Base-by-base conservation (phyloP, 2,797 vertebrate genomes). In the Aplochiton taeniatus region DNA sequence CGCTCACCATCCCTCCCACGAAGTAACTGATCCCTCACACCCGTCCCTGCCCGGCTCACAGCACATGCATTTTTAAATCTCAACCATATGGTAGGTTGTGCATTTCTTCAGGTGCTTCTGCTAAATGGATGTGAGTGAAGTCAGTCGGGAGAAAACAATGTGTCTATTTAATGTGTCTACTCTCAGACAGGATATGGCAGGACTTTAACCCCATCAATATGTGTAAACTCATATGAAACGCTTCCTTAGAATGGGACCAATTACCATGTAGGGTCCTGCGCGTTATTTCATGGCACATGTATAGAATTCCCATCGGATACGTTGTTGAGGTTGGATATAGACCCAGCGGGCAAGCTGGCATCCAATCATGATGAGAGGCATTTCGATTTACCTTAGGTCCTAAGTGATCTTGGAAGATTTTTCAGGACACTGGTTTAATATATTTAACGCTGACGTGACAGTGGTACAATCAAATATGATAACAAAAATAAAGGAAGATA, bases 311-410 rank as follows among this genome's bases (percentile, higher is more conserved):
- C 78, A 88, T 81, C 80, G 75, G 69, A 65, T 73, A 74, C 80
- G 80, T 79, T 79, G 85, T 84, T 87, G 80, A 85, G 87, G 82
- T 80, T 66, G 77, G 75, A 74, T 65, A 83, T 84, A 82, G 77
- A 79, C 83, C 4, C 85, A 86, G 86, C 79, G 41, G 84, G 83
- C 69, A 80, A 78, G 74, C 73, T 74, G 81, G 84, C 85, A 89
- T 90, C 87, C 88, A 91, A 88, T 91, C 87, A 88, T 64, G 74
- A 66, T 67, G 77, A 83, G 57, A 53, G 84, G 87, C 89, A 73
- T 79, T 76, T 72, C 81, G 80, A 82, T 80, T 84, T 65, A 66
- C 72, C 86, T 86, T 86, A 85, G 87, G 82, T 85, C 66, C 68
- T 57, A 77, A 84, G 78, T 74, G 74, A 73, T 77, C 74, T 70